Conservation (phyloP, 1,140 invertebrate genomes). For the Anadara kagoshimensis region DNA sequence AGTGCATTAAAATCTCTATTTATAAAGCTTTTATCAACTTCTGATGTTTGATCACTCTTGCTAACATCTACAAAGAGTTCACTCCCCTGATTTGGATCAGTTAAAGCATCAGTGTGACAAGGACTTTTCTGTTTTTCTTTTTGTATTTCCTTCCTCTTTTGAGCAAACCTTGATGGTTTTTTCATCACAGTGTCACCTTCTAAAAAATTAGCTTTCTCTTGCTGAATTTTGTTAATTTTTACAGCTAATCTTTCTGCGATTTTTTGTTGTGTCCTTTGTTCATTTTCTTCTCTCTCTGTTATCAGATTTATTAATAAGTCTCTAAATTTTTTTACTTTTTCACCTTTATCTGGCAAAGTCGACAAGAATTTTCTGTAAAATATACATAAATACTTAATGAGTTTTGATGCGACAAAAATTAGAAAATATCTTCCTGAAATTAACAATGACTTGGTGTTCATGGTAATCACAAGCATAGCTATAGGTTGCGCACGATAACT, state of each 20-base stretch:
- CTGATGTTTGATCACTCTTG: constrained; percentile 2
- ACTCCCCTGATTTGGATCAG: background rate
- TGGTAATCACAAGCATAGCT: background rate
- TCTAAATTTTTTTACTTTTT: constrained; percentile 30
- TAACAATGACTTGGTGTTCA: background rate
- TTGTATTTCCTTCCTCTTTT: background rate
- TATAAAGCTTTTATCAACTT: background rate
- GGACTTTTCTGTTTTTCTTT: background rate
- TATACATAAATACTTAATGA: background rate
- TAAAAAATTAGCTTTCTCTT: background rate
- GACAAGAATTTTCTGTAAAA: constrained; percentile 32
- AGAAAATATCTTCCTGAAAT: background rate
- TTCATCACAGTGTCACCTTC: background rate
- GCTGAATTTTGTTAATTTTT: background rate
- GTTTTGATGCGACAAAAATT: background rate
- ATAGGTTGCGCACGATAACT: too few species aligned
- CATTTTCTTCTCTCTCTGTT: background rate
- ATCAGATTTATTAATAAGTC: constrained; percentile 22
- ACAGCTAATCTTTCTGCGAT: too few species aligned
- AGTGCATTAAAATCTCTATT: background rate
- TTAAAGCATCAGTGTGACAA: background rate
- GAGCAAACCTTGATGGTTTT: background rate
- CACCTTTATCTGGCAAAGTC: constrained; percentile 39
- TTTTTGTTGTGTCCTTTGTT: background rate
- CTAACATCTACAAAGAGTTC: background rate